These are phyloP conservation scores for Acrocephalus scirpaceus DNA, from an alignment of 2,797 vertebrate species.

Conservation along the genomic window DNA sequence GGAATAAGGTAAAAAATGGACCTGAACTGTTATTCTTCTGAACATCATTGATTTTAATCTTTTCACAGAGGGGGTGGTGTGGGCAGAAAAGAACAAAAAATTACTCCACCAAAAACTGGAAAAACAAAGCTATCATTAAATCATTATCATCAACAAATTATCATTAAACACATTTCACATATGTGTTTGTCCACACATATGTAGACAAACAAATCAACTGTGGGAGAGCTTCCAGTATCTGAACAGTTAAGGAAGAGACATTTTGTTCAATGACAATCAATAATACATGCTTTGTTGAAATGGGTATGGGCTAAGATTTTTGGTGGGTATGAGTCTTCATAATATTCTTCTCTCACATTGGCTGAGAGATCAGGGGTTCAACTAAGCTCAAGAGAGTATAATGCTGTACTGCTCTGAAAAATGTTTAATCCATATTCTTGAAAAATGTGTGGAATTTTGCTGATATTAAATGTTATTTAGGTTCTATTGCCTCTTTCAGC, in stretches of 20 bases:
- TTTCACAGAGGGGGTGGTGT: not conserved
- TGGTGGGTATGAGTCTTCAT: not conserved
- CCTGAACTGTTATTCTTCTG: not conserved
- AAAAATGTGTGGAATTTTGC: not conserved
- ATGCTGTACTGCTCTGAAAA: not conserved
- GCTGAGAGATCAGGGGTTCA: not conserved
- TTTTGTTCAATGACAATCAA: not conserved
- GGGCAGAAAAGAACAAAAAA: not conserved
- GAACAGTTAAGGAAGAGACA: not conserved
- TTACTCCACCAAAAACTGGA: not conserved
- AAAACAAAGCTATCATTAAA: not conserved
- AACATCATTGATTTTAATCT: not conserved
- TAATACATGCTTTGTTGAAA: not conserved
- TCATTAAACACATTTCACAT: too few species aligned
- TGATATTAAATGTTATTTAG: not conserved
- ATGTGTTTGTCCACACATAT: not conserved
- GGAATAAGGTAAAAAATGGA: not conserved
- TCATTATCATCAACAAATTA: too few species aligned
- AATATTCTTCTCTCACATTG: not conserved
- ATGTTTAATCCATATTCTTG: not conserved
- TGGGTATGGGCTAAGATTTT: not conserved
- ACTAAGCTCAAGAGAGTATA: not conserved
- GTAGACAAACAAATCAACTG: not conserved
- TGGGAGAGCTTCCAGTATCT: not conserved
- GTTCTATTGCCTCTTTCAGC: not conserved